Percentiles rank a stretch among this genome's conserved stretches.
These are phyloP conservation scores for Monomorium pharaonis DNA, from an alignment of 1,140 invertebrate species.

Conservation along the genomic window DNA sequence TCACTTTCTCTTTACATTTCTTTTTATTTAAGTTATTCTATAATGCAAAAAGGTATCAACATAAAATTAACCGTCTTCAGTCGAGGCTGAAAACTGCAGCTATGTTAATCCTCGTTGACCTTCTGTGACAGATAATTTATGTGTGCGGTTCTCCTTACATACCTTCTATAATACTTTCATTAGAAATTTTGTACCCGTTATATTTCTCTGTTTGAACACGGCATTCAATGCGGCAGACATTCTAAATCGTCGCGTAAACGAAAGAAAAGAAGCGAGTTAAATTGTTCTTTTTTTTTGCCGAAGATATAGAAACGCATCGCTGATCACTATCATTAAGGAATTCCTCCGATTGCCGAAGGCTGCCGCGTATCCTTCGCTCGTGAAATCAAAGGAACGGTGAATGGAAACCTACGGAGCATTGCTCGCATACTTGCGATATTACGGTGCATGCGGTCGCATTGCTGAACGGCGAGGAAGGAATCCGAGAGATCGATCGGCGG, in stretches of 20 bases:
- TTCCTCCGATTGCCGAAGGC: slow-evolving; percentile 23
- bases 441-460: slow-evolving; percentile 62
- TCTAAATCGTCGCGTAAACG: not conserved
- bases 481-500: not conserved
- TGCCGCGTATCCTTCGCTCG: slow-evolving; percentile 33
- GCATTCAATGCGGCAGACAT: not conserved
- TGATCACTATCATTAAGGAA: slow-evolving; percentile 26
- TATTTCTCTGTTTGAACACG: not conserved
- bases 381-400: slow-evolving; percentile 68
- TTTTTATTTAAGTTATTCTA: not conserved
- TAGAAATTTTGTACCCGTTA: not conserved
- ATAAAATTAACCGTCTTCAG: not conserved
- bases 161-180: not conserved
- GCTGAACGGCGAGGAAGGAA: slow-evolving; percentile 11
- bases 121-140: not conserved
- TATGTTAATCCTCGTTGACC: not conserved
- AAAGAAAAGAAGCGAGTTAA: not conserved
- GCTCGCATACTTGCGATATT: slow-evolving; percentile 61
- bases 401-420: slow-evolving; percentile 68
- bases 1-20: not conserved
- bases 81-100: not conserved
- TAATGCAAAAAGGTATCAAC: not conserved
- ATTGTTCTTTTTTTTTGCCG: not conserved
- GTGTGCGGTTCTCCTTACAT: not conserved
- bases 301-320: slow-evolving; percentile 42